Percentiles rank a stretch among this genome's conserved stretches.
Evolutionary conservation across 2,113 vertebrate genomes (phyloP).

Genomic region (Phaethon lepturus): DNA sequence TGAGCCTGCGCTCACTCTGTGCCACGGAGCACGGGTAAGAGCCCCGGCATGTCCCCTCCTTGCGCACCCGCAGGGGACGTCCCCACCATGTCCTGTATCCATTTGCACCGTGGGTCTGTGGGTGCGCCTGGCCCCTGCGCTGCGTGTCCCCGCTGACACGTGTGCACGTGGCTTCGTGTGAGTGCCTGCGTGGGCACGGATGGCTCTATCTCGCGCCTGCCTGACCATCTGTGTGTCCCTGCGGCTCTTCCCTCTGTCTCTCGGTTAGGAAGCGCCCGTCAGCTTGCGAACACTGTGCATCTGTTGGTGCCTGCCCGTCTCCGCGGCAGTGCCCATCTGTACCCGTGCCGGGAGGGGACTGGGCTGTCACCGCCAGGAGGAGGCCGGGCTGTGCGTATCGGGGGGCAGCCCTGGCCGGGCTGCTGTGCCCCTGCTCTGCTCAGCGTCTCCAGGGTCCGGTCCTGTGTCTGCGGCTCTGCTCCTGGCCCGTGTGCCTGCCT

Average conservation of each 20-base stretch:
- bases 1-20: constrained; percentile 92
- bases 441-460: not conserved
- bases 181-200: not conserved
- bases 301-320: constrained; percentile 3
- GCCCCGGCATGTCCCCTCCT: accelerated
- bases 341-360: not conserved
- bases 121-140: accelerated
- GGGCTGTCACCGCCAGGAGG: not conserved
- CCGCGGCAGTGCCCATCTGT: not conserved
- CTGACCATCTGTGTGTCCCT: constrained; percentile 39
- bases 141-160: accelerated
- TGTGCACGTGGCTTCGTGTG: not conserved
- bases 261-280: not conserved
- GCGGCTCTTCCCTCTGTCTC: constrained; percentile 26
- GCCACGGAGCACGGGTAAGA: constrained; percentile 86
- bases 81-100: not conserved
- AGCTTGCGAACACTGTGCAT: not conserved
- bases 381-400: not conserved
- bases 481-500: not conserved
- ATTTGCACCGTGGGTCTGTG: not conserved
- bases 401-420: not conserved
- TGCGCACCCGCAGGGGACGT: accelerated
- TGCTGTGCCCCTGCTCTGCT: not conserved
- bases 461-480: not conserved
- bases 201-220: not conserved